These are phyloP conservation scores for Xenus cinereus DNA, from an alignment of 2,113 vertebrate genomes.

Conservation along the genomic window DNA sequence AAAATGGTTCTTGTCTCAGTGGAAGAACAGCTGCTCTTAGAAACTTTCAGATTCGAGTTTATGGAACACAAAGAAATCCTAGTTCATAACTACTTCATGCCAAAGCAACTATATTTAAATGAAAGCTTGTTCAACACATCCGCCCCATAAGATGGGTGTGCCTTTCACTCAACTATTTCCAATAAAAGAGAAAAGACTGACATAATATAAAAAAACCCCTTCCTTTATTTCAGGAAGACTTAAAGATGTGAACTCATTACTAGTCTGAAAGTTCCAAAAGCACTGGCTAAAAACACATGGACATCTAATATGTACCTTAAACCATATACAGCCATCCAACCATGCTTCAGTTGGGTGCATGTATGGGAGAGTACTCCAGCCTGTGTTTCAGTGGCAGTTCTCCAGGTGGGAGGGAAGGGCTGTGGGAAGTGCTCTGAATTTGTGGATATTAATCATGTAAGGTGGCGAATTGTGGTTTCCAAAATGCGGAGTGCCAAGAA, in stretches of 20 bases:
- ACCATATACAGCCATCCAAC: neutral
- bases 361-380: neutral
- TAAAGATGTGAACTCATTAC: neutral
- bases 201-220: neutral
- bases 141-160: neutral
- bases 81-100: neutral
- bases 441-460: neutral
- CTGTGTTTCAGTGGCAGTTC: neutral
- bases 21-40: neutral
- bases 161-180: neutral
- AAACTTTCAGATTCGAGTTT: neutral
- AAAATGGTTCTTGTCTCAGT: neutral
- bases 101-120: neutral
- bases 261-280: neutral
- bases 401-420: neutral
- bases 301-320: neutral
- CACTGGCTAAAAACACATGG: neutral
- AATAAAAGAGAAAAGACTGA: neutral
- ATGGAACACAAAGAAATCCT: neutral
- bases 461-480: neutral
- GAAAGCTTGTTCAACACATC: neutral
- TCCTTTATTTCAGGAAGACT: neutral
- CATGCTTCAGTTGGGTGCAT: rapidly evolving
- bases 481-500: neutral
- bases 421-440: neutral